These are phyloP conservation scores for Callimorpha dominula DNA, from an alignment of 2,888 invertebrate genomes.

Conservation along the genomic window DNA sequence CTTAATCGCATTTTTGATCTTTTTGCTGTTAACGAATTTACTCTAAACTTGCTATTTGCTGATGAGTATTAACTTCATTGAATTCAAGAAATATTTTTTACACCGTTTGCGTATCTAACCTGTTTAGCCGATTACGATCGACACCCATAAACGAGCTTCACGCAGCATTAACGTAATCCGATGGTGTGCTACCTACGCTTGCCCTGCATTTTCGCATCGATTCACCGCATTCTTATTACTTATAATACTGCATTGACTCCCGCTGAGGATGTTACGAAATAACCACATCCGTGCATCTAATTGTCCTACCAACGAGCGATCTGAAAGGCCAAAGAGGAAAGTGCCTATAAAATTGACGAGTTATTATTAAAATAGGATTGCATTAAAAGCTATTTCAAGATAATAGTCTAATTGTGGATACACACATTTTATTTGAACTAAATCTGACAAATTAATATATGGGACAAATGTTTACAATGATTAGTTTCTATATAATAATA, in stretches of 20 bases:
- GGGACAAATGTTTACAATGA: constrained; percentile 12
- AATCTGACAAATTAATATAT: constrained; percentile 23
- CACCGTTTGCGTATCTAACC: constrained; percentile 9
- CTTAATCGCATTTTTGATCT: not conserved
- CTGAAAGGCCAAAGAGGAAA: constrained; percentile 44
- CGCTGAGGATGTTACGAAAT: constrained; percentile 74
- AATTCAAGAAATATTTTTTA: not conserved
- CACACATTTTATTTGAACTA: constrained; percentile 31
- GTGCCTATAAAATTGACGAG: constrained; percentile 44
- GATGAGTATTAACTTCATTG: not conserved
- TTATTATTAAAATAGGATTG: constrained; percentile 39
- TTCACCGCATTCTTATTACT: constrained; percentile 64
- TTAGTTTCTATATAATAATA: constrained; percentile 7
- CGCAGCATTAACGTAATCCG: constrained; percentile 48
- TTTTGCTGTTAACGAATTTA: not conserved
- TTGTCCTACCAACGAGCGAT: constrained; percentile 59
- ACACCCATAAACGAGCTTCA: constrained; percentile 46
- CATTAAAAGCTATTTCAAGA: constrained; percentile 27
- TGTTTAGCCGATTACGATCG: constrained; percentile 22
- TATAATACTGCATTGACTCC: constrained; percentile 62
- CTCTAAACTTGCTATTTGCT: not conserved
- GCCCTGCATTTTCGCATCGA: constrained; percentile 65
- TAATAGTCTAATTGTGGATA: constrained; percentile 24
- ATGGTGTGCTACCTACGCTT: constrained; percentile 43
- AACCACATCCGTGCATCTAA: constrained; percentile 74